Base-by-base conservation (phyloP, 2,113 vertebrate genomes). In the Cervus canadensis region DNA sequence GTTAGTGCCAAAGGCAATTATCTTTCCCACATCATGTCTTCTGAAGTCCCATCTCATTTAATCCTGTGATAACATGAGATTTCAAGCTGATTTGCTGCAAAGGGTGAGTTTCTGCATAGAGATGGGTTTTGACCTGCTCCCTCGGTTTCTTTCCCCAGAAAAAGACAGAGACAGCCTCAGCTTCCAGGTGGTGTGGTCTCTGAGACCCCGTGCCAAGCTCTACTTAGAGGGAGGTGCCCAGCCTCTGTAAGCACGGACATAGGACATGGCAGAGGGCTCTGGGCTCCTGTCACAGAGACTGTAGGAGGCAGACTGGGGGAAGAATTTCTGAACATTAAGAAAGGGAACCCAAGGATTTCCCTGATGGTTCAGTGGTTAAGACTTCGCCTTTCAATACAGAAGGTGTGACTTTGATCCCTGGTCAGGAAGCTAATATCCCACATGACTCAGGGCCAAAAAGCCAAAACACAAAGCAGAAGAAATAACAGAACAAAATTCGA, bases 71-170 rank as follows among this genome's bases (percentile, higher is more conserved):
- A 17, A 13, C 1, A 1, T 52, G 36, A 94, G 17, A 43, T 84
- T 84, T 94, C 86, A 54, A 57, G 90, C 1, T 36, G n/a, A 84
- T 76, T 23, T 62, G 74, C 43, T 28, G 36, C 28, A 71, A 95
- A 90, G 62, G 40, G 33, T 40, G 28, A 52, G 93, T 89, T 64
- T 50, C 40, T 64, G 26, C 12, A 7, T 2, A 8, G 4, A 93
- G 40, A 17, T 19, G 19, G 23, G 4, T 59, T 94, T 57, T 85
- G 64, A 59, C 36, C 43, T 84, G 59, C 3, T 17, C 19, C 2
- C 12, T 21, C 0, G 1, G 11, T 30, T 36, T 84, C 48, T 23
- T 78, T 85, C 21, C 45, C 36, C 67, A 74, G 25, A 36, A 43
- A 78, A 50, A 26, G 48, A 25, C 40, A 82, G 21, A 62, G 15